phyloP scores from a whole-genome alignment of 2,113 vertebrate genomes.

The Danio rerio region GRCz12tu NC_133179.1:7747001-7747500 shows the following conservation, averaged over 20 bases:
- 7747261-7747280: conserved; percentile 26
- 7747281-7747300: not conserved
- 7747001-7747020: conserved; percentile 1
- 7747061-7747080: conserved; percentile 22
- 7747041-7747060: not conserved
- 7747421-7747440: conserved; percentile 5
- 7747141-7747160: conserved; percentile 18
- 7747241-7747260: conserved; percentile 43
- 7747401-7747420: not conserved
- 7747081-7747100: conserved; percentile 16
- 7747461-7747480: not conserved
- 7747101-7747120: conserved; percentile 32
- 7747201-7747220: conserved; percentile 33
- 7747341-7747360: conserved; percentile 28
- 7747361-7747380: conserved; percentile 22
- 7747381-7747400: conserved; percentile 17
- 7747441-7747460: not conserved
- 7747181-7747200: conserved; percentile 30
- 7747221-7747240: conserved; percentile 34
- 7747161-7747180: conserved; percentile 34
- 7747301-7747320: conserved; percentile 18
- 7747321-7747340: conserved; percentile 15
- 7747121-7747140: conserved; percentile 47
- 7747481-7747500: not conserved
- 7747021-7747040: not conserved